Evolutionary conservation across 2,113 vertebrate genomes (phyloP).

Genomic region (Mobula hypostoma): DNA sequence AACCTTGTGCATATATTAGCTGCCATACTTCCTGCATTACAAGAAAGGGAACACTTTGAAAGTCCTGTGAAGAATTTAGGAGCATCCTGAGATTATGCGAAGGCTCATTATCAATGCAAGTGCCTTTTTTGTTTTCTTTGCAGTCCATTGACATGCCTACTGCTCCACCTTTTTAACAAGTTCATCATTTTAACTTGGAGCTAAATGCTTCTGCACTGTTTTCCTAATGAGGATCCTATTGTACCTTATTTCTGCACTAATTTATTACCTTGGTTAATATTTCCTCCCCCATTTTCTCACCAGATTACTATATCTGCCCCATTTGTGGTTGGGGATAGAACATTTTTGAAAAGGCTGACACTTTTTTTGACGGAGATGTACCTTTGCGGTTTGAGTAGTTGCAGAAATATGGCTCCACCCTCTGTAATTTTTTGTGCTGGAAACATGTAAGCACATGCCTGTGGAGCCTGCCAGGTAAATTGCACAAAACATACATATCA

Average conservation of each 20-base stretch:
- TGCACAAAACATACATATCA: slow-evolving; percentile 22
- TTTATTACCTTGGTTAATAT: neutral
- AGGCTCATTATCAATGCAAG: neutral
- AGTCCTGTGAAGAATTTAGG: neutral
- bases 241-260: neutral
- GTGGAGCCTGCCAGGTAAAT: neutral
- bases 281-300: slow-evolving; percentile 4
- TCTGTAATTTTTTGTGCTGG: neutral
- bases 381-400: neutral
- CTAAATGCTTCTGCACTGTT: neutral
- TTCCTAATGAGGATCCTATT: neutral
- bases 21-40: neutral
- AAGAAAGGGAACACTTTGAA: neutral
- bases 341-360: neutral
- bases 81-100: neutral
- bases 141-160: neutral
- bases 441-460: slow-evolving; percentile 27
- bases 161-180: neutral
- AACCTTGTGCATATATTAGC: neutral
- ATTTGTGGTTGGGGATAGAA: neutral
- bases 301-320: neutral
- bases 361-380: neutral
- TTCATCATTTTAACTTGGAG: neutral
- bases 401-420: neutral
- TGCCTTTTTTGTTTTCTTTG: neutral